Evolutionary conservation across 2,797 vertebrate genomes (phyloP).

Genomic region (Hydrophis major): DNA sequence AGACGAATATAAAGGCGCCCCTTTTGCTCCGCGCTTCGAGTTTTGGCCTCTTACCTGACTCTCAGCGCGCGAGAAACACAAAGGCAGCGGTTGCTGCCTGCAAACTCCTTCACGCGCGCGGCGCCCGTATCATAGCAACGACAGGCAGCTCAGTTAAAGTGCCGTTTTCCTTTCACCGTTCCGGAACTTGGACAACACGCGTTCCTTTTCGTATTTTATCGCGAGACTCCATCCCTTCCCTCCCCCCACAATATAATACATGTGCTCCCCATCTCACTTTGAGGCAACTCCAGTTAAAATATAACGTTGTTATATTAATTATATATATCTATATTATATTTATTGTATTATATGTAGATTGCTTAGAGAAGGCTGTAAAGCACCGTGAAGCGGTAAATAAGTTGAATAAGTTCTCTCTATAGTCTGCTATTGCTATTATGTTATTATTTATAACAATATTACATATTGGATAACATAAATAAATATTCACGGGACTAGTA

Average conservation of each 20-base stretch:
- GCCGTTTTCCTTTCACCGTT: rapidly evolving
- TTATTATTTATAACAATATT: neutral
- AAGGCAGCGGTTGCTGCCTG: neutral
- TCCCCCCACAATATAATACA: neutral
- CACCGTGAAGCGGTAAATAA: no score
- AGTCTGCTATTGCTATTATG: neutral
- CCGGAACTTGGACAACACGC: rapidly evolving
- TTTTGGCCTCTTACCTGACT: neutral
- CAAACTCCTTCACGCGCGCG: rapidly evolving
- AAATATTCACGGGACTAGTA: neutral
- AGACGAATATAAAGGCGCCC: no score
- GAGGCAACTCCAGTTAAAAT: neutral
- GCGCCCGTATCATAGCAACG: slow-evolving; percentile 37
- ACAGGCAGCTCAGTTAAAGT: rapidly evolving
- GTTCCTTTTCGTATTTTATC: neutral
- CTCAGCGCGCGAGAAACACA: rapidly evolving
- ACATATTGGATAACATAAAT: neutral
- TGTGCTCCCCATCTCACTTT: neutral
- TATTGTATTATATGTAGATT: no score
- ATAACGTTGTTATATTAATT: neutral
- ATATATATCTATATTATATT: no score
- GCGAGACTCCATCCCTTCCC: neutral
- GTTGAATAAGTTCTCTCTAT: no score
- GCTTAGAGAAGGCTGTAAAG: no score
- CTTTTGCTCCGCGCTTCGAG: neutral